Base-by-base conservation (phyloP, 1,140 invertebrate species). In the Drosophila ercepeae region DNA sequence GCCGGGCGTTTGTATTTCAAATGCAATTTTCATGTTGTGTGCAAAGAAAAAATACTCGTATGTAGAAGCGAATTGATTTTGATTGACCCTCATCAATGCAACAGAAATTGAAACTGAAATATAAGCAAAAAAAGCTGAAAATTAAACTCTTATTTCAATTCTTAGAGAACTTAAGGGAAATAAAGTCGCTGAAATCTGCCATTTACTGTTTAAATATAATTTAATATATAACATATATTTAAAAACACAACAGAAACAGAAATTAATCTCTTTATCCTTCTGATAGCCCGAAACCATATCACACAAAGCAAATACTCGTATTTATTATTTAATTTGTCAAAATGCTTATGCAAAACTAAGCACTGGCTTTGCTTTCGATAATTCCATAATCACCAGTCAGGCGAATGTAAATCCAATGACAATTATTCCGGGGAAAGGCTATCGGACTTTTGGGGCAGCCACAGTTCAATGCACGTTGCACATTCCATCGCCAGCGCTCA, bases 391-490 rank as follows among this genome's bases (percentile, higher is more conserved):
- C 16, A 14, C 16, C 53, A 32, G 11, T 5, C 23, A 55, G 29
- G n/a, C 18, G 8, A 19, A 46, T 27, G 41, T 1, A 29, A 55
- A 45, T 27, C 44, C 54, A 41, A 46, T 41, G 44, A 32, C 14
- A 19, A 42, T 34, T 49, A 72, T 48, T 29, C 19, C 7, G 48
- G 50, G 11, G 11, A 25, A 23, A 59, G 4, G 23, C 39, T n/a
- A 9, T 65, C 23, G 36, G 8, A 32, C 19, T 9, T 14, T 21
- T 27, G 6, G 36, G 9, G 32, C 13, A 23, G 16, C 18, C 36
- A 21, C 46, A 60, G 60, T 76, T 76, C 51, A 76, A 51, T 72
- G 59, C 77, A 59, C 52, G 25, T 50, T 68, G 48, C 52, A 57
- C 34, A 60, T n/a, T 39, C 41, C 54, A 44, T 13, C 21, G 57